Evolutionary conservation across 2,888 invertebrate species (phyloP), one percentile per base, ranked within the genome.

Genomic region (Argynnis bischoffii): DNA sequence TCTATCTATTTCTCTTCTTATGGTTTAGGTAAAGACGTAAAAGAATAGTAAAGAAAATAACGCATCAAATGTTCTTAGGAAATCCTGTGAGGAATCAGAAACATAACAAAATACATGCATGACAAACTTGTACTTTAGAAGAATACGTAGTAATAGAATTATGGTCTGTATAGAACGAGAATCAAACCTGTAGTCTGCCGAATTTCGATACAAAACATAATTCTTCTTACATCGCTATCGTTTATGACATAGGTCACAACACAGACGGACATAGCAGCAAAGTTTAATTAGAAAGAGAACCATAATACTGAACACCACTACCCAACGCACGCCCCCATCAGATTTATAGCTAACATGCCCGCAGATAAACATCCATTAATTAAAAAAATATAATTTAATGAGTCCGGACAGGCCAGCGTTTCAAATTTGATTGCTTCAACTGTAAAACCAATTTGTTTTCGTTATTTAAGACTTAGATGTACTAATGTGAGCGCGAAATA

Each of bases 341-440:
- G 88, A 92, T 92, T 93, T 93, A 93, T 91, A 81, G 81, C 86
- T 76, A 76, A 82, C 81, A 83, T 80, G 88, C 88, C 86, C 73
- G 78, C 80, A 91, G 90, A 90, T 90, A 92, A 91, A 89, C 85
- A 89, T 88, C 85, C 90, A 91, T 91, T 92, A 91, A 92, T 92
- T 92, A 88, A 92, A 90, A 91, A 92, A 86, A 87, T 86, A 85
- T 84, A 83, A 85, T 84, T 81, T 83, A 85, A 82, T 81, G 78
- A 78, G 77, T 79, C 78, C 80, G 66, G 76, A 76, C 75, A 75
- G 72, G 64, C 60, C 71, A 66, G 73, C 69, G 72, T 72, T 76
- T 75, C 70, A 74, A 74, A 74, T 71, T 74, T 74, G 77, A 73
- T 74, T 73, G 74, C 74, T 71, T 70, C 61, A 63, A 70, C 72